phyloP scores from a whole-genome alignment of 2,113 vertebrate species.

The Xyrauchen texanus region DNA sequence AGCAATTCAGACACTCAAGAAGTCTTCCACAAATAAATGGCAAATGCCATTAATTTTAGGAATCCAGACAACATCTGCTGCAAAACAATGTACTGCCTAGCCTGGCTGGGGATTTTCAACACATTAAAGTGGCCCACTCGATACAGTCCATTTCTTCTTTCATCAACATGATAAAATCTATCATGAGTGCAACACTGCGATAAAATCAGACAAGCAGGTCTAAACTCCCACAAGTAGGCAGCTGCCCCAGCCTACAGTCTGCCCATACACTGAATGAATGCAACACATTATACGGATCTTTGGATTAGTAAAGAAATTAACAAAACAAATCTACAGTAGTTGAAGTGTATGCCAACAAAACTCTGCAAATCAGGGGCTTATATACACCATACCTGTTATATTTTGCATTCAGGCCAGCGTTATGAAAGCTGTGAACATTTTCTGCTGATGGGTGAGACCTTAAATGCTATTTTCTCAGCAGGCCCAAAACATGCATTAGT shows the following conservation, averaged over 20 bases:
- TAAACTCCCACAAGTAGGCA: not conserved
- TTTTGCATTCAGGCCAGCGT: not conserved
- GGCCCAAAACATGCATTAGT: too few relatives aligned
- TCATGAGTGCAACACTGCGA: not conserved
- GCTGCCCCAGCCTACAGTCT: not conserved
- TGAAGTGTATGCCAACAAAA: too few relatives aligned
- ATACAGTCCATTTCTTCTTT: conserved; percentile 57
- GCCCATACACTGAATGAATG: not conserved
- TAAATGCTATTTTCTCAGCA: too few relatives aligned
- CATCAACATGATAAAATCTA: conserved; percentile 45
- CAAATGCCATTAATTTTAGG: conserved; percentile 31
- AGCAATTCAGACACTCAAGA: conserved; percentile 43
- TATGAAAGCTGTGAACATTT: not conserved
- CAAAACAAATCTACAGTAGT: not conserved
- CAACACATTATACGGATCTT: not conserved
- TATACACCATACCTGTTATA: too few relatives aligned
- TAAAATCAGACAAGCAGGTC: not conserved
- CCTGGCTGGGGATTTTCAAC: conserved; percentile 49
- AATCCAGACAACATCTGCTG: conserved; percentile 51
- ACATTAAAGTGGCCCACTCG: conserved; percentile 54
- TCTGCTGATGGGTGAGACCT: not conserved
- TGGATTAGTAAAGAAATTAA: not conserved
- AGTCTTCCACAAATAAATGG: conserved; percentile 45
- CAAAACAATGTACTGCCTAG: conserved; percentile 52
- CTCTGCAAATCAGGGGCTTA: too few relatives aligned